These are phyloP conservation scores for Phoebastria nigripes DNA, from an alignment of 2,797 vertebrate genomes.

Conservation along the genomic window DNA sequence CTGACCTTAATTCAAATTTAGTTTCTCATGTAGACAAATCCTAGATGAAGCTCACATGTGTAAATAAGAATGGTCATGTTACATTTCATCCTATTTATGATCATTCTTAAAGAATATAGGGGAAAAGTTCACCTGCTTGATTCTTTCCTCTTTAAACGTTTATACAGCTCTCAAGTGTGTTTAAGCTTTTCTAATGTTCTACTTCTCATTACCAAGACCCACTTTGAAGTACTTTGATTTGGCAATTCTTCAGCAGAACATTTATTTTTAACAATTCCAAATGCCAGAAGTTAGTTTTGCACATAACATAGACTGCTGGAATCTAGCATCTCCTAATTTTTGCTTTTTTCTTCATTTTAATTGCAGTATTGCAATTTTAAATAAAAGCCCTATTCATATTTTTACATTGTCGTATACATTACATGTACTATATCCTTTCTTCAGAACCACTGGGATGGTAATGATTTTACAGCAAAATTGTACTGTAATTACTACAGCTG, in stretches of 20 bases:
- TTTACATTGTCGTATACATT: slow-evolving; percentile 50
- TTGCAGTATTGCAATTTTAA: slow-evolving; percentile 31
- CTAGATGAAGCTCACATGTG: not conserved
- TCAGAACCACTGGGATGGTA: not conserved
- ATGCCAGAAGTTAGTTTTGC: slow-evolving; percentile 40
- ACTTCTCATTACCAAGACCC: slow-evolving; percentile 47
- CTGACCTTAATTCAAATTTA: not conserved
- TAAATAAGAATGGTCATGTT: not conserved
- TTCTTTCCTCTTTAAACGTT: slow-evolving; percentile 12
- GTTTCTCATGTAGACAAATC: not conserved
- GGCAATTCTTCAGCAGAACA: slow-evolving; percentile 55
- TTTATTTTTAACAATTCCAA: slow-evolving; percentile 62
- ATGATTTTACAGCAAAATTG: slow-evolving; percentile 54
- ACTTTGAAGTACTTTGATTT: slow-evolving; percentile 41
- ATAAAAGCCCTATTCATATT: slow-evolving; percentile 31
- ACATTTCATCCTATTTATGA: not conserved
- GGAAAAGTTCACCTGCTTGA: not conserved
- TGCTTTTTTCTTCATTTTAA: slow-evolving; percentile 35
- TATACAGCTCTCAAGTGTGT: not conserved
- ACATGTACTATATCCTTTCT: not conserved
- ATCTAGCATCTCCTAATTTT: slow-evolving; percentile 26
- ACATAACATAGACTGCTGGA: not conserved
- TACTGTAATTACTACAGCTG: slow-evolving; percentile 45
- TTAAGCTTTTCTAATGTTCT: slow-evolving; percentile 9
- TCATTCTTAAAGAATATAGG: not conserved